Evolutionary conservation across 1,140 invertebrate genomes (phyloP).

Genomic region (Aphidius ervi): DNA sequence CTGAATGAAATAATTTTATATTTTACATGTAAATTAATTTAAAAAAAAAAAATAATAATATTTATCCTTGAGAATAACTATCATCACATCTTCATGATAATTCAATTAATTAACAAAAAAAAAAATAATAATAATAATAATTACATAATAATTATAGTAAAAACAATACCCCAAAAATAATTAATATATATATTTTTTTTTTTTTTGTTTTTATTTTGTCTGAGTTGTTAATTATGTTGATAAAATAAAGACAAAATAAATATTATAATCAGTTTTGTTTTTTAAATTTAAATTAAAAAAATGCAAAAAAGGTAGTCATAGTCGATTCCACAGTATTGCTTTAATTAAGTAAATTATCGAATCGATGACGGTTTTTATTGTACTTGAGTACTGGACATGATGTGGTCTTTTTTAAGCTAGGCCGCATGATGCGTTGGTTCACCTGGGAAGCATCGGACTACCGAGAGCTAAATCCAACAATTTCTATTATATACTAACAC

Average conservation of each 20-base stretch:
- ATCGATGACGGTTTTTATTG: constrained; percentile 35
- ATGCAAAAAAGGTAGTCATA: constrained; percentile 35
- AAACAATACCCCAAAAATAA: neutral
- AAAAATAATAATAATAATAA: no score
- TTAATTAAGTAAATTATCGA: constrained; percentile 32
- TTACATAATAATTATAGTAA: no score
- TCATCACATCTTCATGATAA: no score
- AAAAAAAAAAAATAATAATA: no score
- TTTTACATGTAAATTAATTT: no score
- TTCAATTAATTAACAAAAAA: no score
- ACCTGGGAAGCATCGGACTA: constrained; percentile 43
- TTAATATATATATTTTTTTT: neutral
- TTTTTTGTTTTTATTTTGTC: neutral
- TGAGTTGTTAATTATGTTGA: neutral
- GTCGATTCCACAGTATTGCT: constrained; percentile 34
- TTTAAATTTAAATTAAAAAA: constrained; percentile 2
- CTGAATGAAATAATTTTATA: no score
- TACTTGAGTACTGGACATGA: constrained; percentile 37
- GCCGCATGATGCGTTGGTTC: constrained; percentile 37
- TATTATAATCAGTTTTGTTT: no score
- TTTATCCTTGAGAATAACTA: neutral
- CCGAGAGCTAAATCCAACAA: neutral
- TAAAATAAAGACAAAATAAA: neutral
- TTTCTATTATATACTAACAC: neutral
- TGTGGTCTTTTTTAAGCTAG: constrained; percentile 28